Base-by-base conservation (phyloP, 2,888 invertebrate species). In the Frankliniella fusca region DNA sequence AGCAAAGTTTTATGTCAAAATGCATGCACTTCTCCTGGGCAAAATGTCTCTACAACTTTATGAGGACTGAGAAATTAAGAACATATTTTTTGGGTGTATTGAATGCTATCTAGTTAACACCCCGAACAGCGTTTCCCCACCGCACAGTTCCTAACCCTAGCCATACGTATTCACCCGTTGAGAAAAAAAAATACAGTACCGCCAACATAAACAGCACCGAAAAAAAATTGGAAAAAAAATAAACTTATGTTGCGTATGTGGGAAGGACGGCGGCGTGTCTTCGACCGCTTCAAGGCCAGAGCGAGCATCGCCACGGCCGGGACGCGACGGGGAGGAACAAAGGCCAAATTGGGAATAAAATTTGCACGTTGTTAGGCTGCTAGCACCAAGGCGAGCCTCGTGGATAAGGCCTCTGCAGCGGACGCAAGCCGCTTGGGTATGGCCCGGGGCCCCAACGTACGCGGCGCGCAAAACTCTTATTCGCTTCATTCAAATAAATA, bases 401-500 rank as follows among this genome's bases (percentile, higher is more conserved):
- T 11, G 61, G 61, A 11, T 8, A 61, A 61, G 61, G 61, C 61
- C 61, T 61, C 15, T 38, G 38, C 38, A 3, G 82, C 81, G n/a
- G n/a, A n/a, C n/a, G n/a, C n/a, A n/a, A n/a, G n/a, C n/a, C n/a
- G 38, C 81, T 84, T 83, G 83, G 84, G 82, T 82, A 86, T 84
- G 87, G 82, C 87, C 88, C 83, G 86, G 88, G 7, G 87, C 38
- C n/a, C n/a, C n/a, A 87, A 82, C 86, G 87, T 80, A 86, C 85
- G 85, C 89, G 94, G 85, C 88, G 92, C 87, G 89, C 38, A 38
- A 38, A 38, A 38, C 38, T 38, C 5, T 38, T n/a, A n/a, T n/a
- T n/a, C n/a, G n/a, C n/a, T n/a, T 38, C 38, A 38, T 38, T 38
- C 38, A 38, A 38, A 38, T 3, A 54, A 54, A 54, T 23, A 70